Evolutionary conservation across 2,113 vertebrate genomes (phyloP).

Genomic region (Stigmatopora argus): DNA sequence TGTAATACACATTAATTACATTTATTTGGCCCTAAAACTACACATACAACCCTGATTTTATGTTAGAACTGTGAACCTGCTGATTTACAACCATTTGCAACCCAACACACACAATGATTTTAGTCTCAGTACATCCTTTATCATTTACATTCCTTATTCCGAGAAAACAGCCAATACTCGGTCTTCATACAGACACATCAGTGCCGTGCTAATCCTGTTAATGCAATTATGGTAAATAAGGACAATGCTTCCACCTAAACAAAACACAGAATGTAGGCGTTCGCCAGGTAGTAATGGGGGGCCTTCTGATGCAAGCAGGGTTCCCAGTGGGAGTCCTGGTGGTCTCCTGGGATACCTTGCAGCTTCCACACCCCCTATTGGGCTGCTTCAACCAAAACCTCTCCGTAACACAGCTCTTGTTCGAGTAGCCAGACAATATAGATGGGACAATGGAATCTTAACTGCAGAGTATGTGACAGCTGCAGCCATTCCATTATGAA

Average conservation of each 20-base stretch:
- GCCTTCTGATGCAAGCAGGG: constrained; percentile 56
- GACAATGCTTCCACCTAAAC: constrained; percentile 63
- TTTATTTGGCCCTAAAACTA: neutral
- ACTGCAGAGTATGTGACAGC: constrained; percentile 44
- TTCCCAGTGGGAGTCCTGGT: constrained; percentile 54
- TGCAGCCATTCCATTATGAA: constrained; percentile 51
- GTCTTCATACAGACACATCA: constrained; percentile 45
- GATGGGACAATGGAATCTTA: constrained; percentile 47
- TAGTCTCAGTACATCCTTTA: constrained; percentile 23
- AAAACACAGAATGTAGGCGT: constrained; percentile 63
- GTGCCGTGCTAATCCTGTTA: constrained; percentile 72
- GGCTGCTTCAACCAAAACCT: constrained; percentile 26
- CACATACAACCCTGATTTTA: no score
- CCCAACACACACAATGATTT: constrained; percentile 9
- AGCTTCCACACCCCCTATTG: constrained; percentile 49
- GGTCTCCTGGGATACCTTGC: constrained; percentile 65
- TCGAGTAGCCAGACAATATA: constrained; percentile 42
- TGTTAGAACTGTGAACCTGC: neutral
- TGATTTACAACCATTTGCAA: neutral
- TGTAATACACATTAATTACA: neutral
- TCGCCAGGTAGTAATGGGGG: constrained; percentile 47
- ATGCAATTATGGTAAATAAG: constrained; percentile 73
- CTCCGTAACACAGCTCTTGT: constrained; percentile 28
- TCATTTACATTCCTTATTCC: constrained; percentile 17
- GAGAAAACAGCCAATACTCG: constrained; percentile 17